These are phyloP conservation scores for Scopus umbretta DNA, from an alignment of 2,113 vertebrate genomes.

Conservation along the genomic window DNA sequence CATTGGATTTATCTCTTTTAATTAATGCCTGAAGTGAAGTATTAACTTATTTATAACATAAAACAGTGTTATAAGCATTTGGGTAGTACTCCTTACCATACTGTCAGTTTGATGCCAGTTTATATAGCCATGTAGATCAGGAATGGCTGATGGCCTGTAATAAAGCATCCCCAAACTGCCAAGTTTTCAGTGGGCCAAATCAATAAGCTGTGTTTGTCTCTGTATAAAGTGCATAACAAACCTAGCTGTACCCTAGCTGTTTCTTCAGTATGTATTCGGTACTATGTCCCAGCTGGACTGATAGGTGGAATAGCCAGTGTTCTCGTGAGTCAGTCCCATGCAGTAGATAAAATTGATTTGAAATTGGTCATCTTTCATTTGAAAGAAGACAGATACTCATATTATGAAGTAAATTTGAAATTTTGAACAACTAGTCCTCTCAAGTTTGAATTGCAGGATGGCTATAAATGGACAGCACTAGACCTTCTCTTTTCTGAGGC, in stretches of 20 bases:
- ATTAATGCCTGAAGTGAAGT: too few species aligned
- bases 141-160: not conserved
- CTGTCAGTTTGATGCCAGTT: not conserved
- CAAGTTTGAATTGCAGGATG: not conserved
- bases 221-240: fast-evolving
- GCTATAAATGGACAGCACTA: not conserved
- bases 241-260: not conserved
- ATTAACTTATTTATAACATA: not conserved
- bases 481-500: not conserved
- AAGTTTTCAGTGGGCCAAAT: not conserved
- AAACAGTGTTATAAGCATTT: not conserved
- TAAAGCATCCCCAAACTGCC: not conserved
- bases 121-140: not conserved
- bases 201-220: not conserved
- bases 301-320: not conserved
- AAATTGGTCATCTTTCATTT: not conserved
- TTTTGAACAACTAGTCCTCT: not conserved
- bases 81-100: not conserved
- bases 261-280: not conserved
- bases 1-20: too few species aligned
- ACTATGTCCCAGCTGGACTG: not conserved
- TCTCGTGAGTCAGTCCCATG: not conserved
- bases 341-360: not conserved
- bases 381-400: not conserved
- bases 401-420: not conserved